Base-by-base conservation (phyloP, 2,888 invertebrate species). In the Melipona bicolor region DNA sequence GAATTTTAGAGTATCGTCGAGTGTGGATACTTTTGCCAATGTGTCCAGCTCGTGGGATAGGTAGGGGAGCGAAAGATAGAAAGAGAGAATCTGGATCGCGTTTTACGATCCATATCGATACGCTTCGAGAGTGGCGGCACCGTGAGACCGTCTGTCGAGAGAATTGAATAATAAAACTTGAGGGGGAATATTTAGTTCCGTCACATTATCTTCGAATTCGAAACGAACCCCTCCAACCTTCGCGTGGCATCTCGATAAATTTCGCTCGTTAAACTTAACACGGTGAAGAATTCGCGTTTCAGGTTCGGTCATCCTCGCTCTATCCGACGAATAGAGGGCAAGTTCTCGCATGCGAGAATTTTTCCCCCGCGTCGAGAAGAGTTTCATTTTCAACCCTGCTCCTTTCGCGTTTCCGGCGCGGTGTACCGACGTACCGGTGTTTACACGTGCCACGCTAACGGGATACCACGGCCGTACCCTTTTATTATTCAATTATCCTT, bases 1-100 rank as follows among this genome's bases (percentile, higher is more conserved):
- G 85, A 85, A 87, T 87, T 85, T 85, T 83, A 36, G 79, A 85
- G 81, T 83, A 76, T 73, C 76, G 75, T 43, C 21, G 73, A 71
- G 71, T 62, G 71, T 49, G 61, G 74, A 75, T 81, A 79, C 70
- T 85, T 84, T 65, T 64, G 76, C 56, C 54, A 76, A 65, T 70
- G 79, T 65, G 52, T 71, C 71, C 77, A 24, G 49, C 54, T 24
- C 21, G 9, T 11, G 11, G 11, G 0, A 3, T 3, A n/a, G 67
- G 24, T 24, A 24, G 24, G 24, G 24, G 0, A 24, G 24, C 24
- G 19, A 43, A 5, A 19, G 21, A 52, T 5, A n/a, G 32, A 19
- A 4, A 32, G 32, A 21, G 49, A 36, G n/a, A 19, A 32, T 32
- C 32, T 32, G 32, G 64, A 76, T 81, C 79, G 81, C 54, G 71